Conservation (phyloP, 2,888 invertebrate genomes). For the Apantesis nais region DNA sequence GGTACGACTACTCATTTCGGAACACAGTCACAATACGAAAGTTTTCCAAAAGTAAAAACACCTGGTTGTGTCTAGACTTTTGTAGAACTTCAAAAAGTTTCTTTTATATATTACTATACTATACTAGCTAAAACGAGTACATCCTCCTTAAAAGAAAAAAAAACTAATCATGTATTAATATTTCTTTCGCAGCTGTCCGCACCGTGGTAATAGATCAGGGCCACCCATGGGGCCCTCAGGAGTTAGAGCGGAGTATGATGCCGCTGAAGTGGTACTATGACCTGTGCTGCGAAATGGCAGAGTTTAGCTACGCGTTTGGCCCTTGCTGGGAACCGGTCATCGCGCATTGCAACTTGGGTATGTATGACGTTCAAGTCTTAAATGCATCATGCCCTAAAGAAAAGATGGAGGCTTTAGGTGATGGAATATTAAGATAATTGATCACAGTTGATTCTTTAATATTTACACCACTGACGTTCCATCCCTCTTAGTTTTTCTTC, state of each 20-base stretch:
- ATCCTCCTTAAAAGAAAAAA: neutral
- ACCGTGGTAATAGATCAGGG: constrained; percentile 93
- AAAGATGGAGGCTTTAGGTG: too few species aligned
- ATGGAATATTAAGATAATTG: too few species aligned
- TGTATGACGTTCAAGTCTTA: constrained; percentile 42
- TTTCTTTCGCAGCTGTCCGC: constrained; percentile 86
- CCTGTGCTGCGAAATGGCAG: constrained; percentile 96
- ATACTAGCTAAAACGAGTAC: neutral
- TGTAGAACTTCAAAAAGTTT: neutral
- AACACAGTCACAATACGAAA: too few species aligned
- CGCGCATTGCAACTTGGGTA: constrained; percentile 93
- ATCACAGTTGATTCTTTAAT: too few species aligned
- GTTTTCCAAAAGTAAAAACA: too few species aligned
- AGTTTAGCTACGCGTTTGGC: constrained; percentile 97
- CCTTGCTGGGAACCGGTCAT: constrained; percentile 99
- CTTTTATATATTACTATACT: neutral
- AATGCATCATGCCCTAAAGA: neutral
- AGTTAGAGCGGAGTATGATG: constrained; percentile 96
- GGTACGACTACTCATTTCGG: neutral
- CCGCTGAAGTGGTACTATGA: constrained; percentile 99
- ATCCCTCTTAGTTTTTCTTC: too few species aligned
- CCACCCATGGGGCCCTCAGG: constrained; percentile 92
- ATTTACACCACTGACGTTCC: too few species aligned
- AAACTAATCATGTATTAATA: neutral
- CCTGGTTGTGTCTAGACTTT: neutral